These are phyloP conservation scores for Gymnocephalus cernua DNA, from an alignment of 2,113 vertebrate species.

Conservation along the genomic window DNA sequence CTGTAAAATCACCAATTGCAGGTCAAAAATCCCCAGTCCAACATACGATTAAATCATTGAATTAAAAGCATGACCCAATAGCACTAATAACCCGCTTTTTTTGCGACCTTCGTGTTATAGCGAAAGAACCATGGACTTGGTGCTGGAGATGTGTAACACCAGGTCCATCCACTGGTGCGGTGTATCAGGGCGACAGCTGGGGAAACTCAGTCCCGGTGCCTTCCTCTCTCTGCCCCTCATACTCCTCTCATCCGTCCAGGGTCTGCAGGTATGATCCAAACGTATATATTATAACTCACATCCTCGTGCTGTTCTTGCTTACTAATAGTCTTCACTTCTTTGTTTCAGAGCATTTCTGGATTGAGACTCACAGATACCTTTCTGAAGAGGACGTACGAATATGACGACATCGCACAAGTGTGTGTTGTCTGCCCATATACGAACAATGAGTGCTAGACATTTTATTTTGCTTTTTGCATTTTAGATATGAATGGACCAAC, in stretches of 20 bases:
- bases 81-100: not conserved
- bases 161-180: slow-evolving; percentile 97
- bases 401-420: slow-evolving; percentile 97
- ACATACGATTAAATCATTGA: not conserved
- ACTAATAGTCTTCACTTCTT: not conserved
- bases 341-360: slow-evolving; percentile 93
- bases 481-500: slow-evolving; percentile 79
- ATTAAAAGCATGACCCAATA: not conserved
- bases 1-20: slow-evolving; percentile 99
- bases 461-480: slow-evolving; percentile 47
- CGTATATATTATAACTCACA: too few relatives aligned
- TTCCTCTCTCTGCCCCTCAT: slow-evolving; percentile 93
- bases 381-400: slow-evolving; percentile 98
- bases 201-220: slow-evolving; percentile 92
- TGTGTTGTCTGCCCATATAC: slow-evolving; percentile 93
- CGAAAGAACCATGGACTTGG: slow-evolving; percentile 98
- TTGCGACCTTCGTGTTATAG: slow-evolving; percentile 74
- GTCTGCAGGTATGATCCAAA: slow-evolving; percentile 88
- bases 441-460: slow-evolving; percentile 83
- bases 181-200: slow-evolving; percentile 94
- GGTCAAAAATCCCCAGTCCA: slow-evolving; percentile 78
- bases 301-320: not conserved
- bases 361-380: slow-evolving; percentile 96
- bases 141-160: slow-evolving; percentile 98
- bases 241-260: slow-evolving; percentile 93